Conservation (phyloP, 2,797 vertebrate species). For the Philypnodon macrostomus region DNA sequence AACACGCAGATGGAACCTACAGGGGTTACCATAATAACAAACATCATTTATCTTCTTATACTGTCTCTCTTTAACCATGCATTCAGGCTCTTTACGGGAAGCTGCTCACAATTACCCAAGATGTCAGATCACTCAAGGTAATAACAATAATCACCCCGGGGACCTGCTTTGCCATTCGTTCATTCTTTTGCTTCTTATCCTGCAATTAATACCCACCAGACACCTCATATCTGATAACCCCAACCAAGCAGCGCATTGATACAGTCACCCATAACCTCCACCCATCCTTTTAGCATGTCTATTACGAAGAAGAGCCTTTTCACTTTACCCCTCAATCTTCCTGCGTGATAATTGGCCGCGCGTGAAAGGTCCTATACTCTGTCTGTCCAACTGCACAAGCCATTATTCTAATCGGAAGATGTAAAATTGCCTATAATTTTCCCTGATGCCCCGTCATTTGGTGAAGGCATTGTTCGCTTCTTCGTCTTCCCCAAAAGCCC, state of each 20-base stretch:
- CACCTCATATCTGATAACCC: conserved; percentile 63
- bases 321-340: conserved; percentile 67
- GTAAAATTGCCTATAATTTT: conserved; percentile 85
- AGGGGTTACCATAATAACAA: no score
- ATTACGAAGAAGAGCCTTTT: conserved; percentile 62
- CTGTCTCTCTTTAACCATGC: conserved; percentile 26
- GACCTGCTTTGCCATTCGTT: conserved; percentile 51
- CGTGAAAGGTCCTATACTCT: conserved; percentile 75
- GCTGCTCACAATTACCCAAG: conserved; percentile 63
- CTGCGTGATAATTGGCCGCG: conserved; percentile 69
- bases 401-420: conserved; percentile 84
- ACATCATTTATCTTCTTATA: conserved; percentile 10
- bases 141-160: conserved; percentile 72
- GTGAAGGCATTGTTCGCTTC: conserved; percentile 68
- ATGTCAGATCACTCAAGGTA: conserved; percentile 70
- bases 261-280: conserved; percentile 44
- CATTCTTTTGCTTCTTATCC: conserved; percentile 56
- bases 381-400: conserved; percentile 75
- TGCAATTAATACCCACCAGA: conserved; percentile 74
- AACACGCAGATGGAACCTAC: no score
- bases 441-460: conserved; percentile 75
- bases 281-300: conserved; percentile 53
- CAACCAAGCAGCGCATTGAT: conserved; percentile 44
- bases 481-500: conserved; percentile 56
- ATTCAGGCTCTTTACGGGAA: conserved; percentile 39